Evolutionary conservation across 2,797 vertebrate species (phyloP).

Genomic region (Heterohyrax brucei): DNA sequence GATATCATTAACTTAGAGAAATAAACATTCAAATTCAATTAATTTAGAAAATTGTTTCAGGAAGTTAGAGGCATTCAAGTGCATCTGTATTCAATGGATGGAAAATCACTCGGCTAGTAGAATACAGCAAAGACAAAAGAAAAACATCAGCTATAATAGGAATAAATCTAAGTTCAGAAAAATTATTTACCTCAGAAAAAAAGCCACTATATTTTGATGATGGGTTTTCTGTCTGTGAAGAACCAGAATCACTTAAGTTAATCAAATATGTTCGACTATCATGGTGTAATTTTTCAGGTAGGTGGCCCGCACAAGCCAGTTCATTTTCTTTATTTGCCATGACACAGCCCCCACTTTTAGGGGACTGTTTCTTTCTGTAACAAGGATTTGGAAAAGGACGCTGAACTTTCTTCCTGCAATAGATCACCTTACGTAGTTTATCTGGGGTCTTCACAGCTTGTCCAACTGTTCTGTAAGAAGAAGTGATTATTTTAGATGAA

Average conservation of each 20-base stretch:
- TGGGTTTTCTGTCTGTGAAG: constrained; percentile 91
- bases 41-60: constrained; percentile 56
- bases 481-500: constrained; percentile 80
- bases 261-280: constrained; percentile 90
- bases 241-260: constrained; percentile 90
- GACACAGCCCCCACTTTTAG: constrained; percentile 91
- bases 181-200: constrained; percentile 93
- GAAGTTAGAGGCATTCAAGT: constrained; percentile 36
- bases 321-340: constrained; percentile 97
- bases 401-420: constrained; percentile 94
- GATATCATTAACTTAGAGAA: constrained; percentile 31
- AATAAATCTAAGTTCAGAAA: constrained; percentile 63
- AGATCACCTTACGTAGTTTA: constrained; percentile 93
- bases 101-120: constrained; percentile 45
- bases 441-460: constrained; percentile 91
- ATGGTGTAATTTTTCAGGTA: constrained; percentile 91
- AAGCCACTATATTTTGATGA: constrained; percentile 93
- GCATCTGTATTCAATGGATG: constrained; percentile 19
- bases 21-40: constrained; percentile 47
- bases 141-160: not conserved
- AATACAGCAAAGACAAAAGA: not conserved
- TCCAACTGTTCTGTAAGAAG: constrained; percentile 92
- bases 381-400: constrained; percentile 92
- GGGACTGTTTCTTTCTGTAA: constrained; percentile 92
- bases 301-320: constrained; percentile 93